Percentiles rank a stretch among this genome's conserved stretches.
phyloP scores from a whole-genome alignment of 2,797 vertebrate species.

The Cheracebus regulus region DNA sequence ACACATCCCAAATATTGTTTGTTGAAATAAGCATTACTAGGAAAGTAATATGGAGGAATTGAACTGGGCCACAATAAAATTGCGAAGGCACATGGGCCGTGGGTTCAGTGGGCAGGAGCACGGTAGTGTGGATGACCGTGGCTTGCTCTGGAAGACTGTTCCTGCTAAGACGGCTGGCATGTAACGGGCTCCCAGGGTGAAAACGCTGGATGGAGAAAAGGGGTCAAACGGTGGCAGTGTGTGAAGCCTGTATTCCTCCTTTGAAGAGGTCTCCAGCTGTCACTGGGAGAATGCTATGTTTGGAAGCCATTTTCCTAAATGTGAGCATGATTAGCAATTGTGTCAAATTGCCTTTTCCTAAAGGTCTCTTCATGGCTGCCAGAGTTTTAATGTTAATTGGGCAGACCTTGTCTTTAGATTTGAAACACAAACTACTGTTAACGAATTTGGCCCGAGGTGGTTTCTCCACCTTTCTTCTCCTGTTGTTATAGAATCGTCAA shows the following conservation, averaged over 20 bases:
- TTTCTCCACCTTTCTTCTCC: constrained; percentile 73
- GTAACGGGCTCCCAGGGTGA: not conserved
- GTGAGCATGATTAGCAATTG: constrained; percentile 73
- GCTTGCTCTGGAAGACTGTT: not conserved
- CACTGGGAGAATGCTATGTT: constrained; percentile 61
- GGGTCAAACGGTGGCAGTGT: not conserved
- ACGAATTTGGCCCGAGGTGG: constrained; percentile 73
- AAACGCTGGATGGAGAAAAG: not conserved
- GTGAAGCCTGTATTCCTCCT: not conserved
- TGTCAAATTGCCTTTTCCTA: constrained; percentile 79
- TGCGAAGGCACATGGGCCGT: not conserved
- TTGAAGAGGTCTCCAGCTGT: constrained; percentile 32
- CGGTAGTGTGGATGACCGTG: not conserved
- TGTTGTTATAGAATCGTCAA: constrained; percentile 62
- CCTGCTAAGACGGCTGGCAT: not conserved
- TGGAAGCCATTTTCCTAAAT: constrained; percentile 73
- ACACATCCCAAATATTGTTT: not conserved
- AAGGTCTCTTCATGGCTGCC: constrained; percentile 75
- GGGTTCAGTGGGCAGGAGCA: not conserved
- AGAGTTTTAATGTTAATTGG: constrained; percentile 87
- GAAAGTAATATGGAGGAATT: not conserved
- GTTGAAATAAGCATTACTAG: not conserved
- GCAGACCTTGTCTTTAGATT: constrained; percentile 85
- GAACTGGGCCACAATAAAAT: not conserved
- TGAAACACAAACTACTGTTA: constrained; percentile 85